Conservation (phyloP, 1,140 invertebrate genomes). For the Dufourea novaeangliae region DNA sequence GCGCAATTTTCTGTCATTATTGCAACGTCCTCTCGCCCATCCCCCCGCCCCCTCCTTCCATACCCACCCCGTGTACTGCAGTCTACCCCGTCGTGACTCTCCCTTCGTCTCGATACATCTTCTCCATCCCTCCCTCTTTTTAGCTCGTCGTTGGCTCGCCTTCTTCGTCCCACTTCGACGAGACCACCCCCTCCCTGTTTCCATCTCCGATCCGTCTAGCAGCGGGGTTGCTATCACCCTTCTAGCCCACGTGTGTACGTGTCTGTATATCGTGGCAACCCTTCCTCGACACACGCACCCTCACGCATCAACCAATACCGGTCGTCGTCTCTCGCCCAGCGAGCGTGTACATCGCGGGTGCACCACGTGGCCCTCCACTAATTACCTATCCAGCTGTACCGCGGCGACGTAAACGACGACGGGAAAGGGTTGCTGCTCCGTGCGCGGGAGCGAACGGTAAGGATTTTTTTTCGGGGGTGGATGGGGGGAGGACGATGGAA, state of each 20-base stretch:
- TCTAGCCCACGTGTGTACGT: too few relatives aligned
- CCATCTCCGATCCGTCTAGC: background rate
- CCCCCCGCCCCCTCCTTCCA: background rate
- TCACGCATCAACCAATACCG: conserved; percentile 57
- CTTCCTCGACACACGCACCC: conserved; percentile 5
- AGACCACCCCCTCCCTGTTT: background rate
- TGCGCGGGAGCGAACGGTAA: conserved; percentile 21
- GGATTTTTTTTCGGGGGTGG: conserved; percentile 33
- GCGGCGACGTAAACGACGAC: conserved; percentile 34
- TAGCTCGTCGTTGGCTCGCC: background rate
- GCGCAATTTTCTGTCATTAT: conserved; percentile 76
- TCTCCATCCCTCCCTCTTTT: background rate
- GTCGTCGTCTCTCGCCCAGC: background rate
- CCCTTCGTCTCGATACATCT: conserved; percentile 42
- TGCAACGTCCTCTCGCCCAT: conserved; percentile 43
- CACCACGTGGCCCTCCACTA: conserved; percentile 65
- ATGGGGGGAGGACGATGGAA: too few relatives aligned
- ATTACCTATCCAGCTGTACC: conserved; percentile 64
- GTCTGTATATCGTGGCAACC: background rate
- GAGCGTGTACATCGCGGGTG: conserved; percentile 49
- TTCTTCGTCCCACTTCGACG: background rate
- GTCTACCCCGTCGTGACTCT: conserved; percentile 4
- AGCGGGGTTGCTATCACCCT: too few relatives aligned
- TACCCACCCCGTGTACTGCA: too few relatives aligned
- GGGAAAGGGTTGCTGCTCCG: conserved; percentile 37